Evolutionary conservation across 2,797 vertebrate genomes (phyloP).

Genomic region (Mormyrus hasselquistii): DNA sequence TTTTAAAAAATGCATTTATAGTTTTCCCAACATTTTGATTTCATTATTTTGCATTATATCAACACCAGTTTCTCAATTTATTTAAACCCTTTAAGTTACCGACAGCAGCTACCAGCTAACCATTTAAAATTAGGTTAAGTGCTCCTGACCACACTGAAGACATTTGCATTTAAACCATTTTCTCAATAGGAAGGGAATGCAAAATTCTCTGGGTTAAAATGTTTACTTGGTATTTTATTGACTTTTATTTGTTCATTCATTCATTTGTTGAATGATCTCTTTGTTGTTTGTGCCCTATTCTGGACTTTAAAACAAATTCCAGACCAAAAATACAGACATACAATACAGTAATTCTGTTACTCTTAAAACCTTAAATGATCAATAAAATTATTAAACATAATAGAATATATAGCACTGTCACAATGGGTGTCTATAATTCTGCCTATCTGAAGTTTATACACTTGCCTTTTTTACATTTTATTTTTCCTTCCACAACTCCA

Average conservation of each 20-base stretch:
- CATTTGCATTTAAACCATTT: neutral
- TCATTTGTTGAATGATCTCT: neutral
- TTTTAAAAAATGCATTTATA: slow-evolving; percentile 23
- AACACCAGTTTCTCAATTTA: slow-evolving; percentile 14
- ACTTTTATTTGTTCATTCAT: neutral
- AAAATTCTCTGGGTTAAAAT: neutral
- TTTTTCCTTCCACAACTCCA: neutral
- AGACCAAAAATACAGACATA: neutral
- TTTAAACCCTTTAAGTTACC: neutral
- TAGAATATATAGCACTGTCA: neutral
- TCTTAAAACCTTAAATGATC: neutral
- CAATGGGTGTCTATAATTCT: neutral
- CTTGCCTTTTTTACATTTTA: neutral
- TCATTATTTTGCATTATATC: slow-evolving; percentile 30
- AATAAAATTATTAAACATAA: neutral
- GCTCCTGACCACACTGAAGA: neutral
- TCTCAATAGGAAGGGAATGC: neutral
- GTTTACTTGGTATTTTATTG: neutral
- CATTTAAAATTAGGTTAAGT: neutral
- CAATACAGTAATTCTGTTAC: neutral
- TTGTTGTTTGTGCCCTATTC: neutral
- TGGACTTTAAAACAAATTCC: neutral
- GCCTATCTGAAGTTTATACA: neutral
- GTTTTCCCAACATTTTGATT: slow-evolving; percentile 31
- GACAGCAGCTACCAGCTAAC: neutral